Percentiles rank a stretch among this genome's conserved stretches.
Evolutionary conservation across 2,888 invertebrate species (phyloP).

Genomic region (Neoitamus cyanurus): DNA sequence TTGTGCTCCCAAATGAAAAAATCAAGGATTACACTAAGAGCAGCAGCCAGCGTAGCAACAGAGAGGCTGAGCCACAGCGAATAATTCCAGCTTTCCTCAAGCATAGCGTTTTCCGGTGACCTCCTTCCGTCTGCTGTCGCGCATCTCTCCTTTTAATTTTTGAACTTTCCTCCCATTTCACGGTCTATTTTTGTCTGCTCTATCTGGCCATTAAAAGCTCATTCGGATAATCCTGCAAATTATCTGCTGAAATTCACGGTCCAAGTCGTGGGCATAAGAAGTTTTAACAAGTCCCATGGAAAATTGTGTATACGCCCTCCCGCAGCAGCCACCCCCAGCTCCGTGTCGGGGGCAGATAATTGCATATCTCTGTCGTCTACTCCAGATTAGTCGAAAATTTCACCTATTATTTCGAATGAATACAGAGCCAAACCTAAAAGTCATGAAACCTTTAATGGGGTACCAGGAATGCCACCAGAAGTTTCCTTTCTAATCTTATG

Average conservation of each 20-base stretch:
- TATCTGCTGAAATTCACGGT: not conserved
- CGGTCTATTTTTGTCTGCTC: slow-evolving; percentile 3
- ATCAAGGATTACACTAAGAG: slow-evolving; percentile 8
- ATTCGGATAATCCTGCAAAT: slow-evolving; percentile 29
- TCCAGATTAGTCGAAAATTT: not conserved
- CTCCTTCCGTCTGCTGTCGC: slow-evolving; percentile 3
- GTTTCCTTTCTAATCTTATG: slow-evolving; percentile 17
- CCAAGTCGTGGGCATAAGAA: slow-evolving; percentile 8
- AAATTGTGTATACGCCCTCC: not conserved
- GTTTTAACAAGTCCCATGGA: not conserved
- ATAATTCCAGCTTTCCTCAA: not conserved
- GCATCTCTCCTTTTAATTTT: slow-evolving; percentile 1
- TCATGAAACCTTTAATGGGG: slow-evolving; percentile 2
- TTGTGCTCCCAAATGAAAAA: not conserved
- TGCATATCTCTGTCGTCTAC: not conserved
- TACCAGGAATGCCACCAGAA: not conserved
- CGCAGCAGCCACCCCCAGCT: not conserved
- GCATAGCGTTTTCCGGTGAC: slow-evolving; percentile 4
- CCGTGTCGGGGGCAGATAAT: not conserved
- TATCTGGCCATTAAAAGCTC: slow-evolving; percentile 34
- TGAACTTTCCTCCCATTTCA: not conserved
- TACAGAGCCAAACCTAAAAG: slow-evolving; percentile 3
- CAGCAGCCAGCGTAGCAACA: slow-evolving; percentile 19
- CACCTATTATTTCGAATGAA: slow-evolving; percentile 9
- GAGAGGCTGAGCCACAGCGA: not conserved